Evolutionary conservation across 1,140 invertebrate genomes (phyloP).

Genomic region (Scaptodrosophila lebanonensis): DNA sequence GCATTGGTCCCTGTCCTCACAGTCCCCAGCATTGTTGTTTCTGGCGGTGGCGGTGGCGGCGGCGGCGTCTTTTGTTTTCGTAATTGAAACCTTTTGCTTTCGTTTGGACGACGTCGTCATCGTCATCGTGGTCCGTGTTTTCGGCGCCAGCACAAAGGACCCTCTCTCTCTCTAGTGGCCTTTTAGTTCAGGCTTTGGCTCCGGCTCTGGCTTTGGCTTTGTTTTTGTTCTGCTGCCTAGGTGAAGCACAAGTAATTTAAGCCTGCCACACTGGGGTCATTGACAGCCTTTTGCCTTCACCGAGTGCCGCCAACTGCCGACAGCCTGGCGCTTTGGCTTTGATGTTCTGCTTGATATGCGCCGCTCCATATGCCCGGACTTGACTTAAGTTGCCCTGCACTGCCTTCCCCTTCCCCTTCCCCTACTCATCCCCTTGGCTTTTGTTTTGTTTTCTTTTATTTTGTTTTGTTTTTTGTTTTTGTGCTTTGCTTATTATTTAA

Average conservation of each 20-base stretch:
- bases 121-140: slow-evolving; percentile 29
- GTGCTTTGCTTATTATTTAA: slow-evolving; percentile 59
- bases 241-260: too few species aligned
- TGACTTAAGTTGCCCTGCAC: not conserved
- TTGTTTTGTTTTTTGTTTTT: not conserved
- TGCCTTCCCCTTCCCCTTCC: not conserved
- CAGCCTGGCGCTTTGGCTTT: too few species aligned
- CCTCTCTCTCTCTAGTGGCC: not conserved
- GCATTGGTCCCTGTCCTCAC: not conserved
- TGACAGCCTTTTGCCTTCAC: too few species aligned
- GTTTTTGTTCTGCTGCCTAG: too few species aligned
- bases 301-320: too few species aligned
- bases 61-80: slow-evolving; percentile 32
- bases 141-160: slow-evolving; percentile 65
- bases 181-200: too few species aligned
- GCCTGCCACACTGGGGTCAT: too few species aligned
- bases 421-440: slow-evolving; percentile 18
- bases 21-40: slow-evolving; percentile 18
- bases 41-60: slow-evolving; percentile 9
- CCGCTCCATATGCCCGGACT: too few species aligned
- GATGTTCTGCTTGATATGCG: too few species aligned
- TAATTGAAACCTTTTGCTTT: slow-evolving; percentile 63
- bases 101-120: slow-evolving; percentile 17
- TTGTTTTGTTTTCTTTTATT: slow-evolving; percentile 8
- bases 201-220: too few species aligned